A percentile compares a stretch with the other conserved stretches of the same genome.
Evolutionary conservation across 1,140 invertebrate species (phyloP).

Genomic region (Mylabris phalerata): DNA sequence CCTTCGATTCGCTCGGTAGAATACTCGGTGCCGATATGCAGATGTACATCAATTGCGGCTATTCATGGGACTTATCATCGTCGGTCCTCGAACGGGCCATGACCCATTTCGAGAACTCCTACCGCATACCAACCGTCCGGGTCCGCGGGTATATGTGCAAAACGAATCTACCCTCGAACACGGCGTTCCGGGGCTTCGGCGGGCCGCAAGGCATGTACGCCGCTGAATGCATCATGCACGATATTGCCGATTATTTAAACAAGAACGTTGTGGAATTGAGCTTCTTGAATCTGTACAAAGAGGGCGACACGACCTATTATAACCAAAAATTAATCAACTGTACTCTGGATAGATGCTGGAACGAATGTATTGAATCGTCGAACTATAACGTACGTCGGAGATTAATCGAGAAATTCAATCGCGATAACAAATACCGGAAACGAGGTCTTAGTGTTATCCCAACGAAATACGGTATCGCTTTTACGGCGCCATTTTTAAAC

Average conservation of each 20-base stretch:
- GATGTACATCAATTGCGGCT: constrained; percentile 79
- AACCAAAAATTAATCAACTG: constrained; percentile 69
- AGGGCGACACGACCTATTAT: constrained; percentile 73
- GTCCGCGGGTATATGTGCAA: constrained; percentile 66
- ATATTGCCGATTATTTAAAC: constrained; percentile 65
- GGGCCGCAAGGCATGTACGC: constrained; percentile 85
- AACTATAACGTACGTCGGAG: constrained; percentile 56
- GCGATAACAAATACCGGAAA: constrained; percentile 78
- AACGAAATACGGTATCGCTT: constrained; percentile 86
- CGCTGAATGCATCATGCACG: constrained; percentile 68
- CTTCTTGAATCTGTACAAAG: constrained; percentile 71
- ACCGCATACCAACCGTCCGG: constrained; percentile 63
- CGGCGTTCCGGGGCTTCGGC: constrained; percentile 85
- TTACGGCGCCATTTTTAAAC: constrained; percentile 73
- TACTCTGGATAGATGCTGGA: constrained; percentile 72
- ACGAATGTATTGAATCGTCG: constrained; percentile 69
- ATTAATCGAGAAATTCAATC: constrained; percentile 66
- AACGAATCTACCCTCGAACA: constrained; percentile 84
- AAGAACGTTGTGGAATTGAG: constrained; percentile 51
- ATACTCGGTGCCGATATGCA: constrained; percentile 64
- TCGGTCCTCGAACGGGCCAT: constrained; percentile 52
- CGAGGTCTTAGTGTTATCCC: constrained; percentile 81
- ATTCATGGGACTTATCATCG: constrained; percentile 70
- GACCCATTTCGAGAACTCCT: constrained; percentile 73
- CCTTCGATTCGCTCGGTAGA: constrained; percentile 66